phyloP scores from a whole-genome alignment of 2,113 vertebrate species.

The Platichthys flesus region DNA sequence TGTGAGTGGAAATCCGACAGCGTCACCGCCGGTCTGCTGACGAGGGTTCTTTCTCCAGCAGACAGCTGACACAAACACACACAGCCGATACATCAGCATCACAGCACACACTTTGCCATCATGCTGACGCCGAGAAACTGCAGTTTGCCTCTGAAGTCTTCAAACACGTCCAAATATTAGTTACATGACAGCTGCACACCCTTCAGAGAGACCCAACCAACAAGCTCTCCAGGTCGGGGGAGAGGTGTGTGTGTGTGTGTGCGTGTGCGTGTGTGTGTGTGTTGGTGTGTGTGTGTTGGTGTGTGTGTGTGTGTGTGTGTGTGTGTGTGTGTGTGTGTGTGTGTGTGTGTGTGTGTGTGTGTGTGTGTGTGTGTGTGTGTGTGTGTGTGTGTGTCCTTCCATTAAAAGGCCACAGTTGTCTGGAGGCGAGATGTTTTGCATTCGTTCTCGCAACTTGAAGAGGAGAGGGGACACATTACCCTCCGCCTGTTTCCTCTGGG shows the following conservation, averaged over 20 bases:
- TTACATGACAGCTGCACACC: conserved; percentile 35
- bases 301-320: not conserved
- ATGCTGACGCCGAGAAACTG: conserved; percentile 62
- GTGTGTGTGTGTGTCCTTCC: conserved; percentile 50
- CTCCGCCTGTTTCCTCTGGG: conserved; percentile 24
- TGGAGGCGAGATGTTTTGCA: conserved; percentile 60
- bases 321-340: not conserved
- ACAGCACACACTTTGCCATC: conserved; percentile 18
- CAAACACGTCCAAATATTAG: conserved; percentile 31
- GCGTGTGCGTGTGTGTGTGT: not conserved
- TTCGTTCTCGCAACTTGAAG: conserved; percentile 64
- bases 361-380: not conserved
- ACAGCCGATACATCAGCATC: conserved; percentile 39
- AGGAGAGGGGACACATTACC: conserved; percentile 49
- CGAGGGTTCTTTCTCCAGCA: conserved; percentile 29
- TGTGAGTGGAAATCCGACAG: conserved; percentile 32
- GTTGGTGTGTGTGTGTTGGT: conserved; percentile 34
- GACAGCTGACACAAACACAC: conserved; percentile 61
- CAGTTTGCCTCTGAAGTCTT: conserved; percentile 50
- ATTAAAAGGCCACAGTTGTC: conserved; percentile 70
- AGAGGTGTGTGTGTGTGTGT: not conserved
- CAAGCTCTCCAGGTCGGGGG: not conserved
- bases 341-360: conserved; percentile 17
- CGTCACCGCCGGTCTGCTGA: conserved; percentile 58
- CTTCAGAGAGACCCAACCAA: conserved; percentile 10